A percentile compares a stretch with the other conserved stretches of the same genome.
phyloP scores from a whole-genome alignment of 1,140 invertebrate species.

The Penaeus japonicus region DNA sequence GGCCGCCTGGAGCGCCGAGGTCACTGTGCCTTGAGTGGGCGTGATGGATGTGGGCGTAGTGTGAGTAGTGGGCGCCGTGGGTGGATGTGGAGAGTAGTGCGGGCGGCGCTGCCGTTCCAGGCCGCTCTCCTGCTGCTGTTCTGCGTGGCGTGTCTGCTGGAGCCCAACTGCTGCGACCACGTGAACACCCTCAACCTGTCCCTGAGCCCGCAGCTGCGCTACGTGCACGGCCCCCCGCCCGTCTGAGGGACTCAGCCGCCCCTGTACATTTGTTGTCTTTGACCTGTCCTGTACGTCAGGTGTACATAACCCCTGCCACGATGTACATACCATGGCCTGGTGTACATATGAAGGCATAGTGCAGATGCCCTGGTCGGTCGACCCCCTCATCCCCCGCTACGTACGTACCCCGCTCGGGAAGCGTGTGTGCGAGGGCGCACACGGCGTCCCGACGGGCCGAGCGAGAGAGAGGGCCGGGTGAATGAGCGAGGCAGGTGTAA shows the following conservation, averaged over 20 bases:
- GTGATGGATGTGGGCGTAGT: constrained; percentile 63
- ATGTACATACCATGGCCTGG: constrained; percentile 54
- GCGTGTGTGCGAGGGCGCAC: not conserved
- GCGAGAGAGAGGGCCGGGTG: not conserved
- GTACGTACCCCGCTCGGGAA: not conserved
- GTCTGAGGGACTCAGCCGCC: constrained; percentile 69
- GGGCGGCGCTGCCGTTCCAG: constrained; percentile 81
- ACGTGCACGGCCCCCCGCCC: constrained; percentile 84
- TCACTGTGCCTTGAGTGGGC: constrained; percentile 62
- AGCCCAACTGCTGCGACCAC: constrained; percentile 82
- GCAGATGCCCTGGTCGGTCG: not conserved
- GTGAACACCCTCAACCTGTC: constrained; percentile 83
- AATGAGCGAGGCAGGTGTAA: not conserved
- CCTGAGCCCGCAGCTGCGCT: constrained; percentile 82
- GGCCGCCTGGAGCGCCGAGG: constrained; percentile 67
- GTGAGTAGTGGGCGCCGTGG: constrained; percentile 65
- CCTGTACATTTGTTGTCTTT: not conserved
- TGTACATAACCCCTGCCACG: constrained; percentile 25
- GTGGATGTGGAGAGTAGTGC: constrained; percentile 80
- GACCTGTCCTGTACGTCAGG: constrained; percentile 18
- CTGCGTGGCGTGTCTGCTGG: constrained; percentile 81
- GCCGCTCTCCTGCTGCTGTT: constrained; percentile 81
- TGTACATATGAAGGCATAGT: constrained; percentile 41
- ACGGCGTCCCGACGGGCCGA: not conserved
- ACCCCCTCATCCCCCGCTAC: no score